Conservation (phyloP, 2,113 vertebrate species). For the Acanthochromis polyacanthus region DNA sequence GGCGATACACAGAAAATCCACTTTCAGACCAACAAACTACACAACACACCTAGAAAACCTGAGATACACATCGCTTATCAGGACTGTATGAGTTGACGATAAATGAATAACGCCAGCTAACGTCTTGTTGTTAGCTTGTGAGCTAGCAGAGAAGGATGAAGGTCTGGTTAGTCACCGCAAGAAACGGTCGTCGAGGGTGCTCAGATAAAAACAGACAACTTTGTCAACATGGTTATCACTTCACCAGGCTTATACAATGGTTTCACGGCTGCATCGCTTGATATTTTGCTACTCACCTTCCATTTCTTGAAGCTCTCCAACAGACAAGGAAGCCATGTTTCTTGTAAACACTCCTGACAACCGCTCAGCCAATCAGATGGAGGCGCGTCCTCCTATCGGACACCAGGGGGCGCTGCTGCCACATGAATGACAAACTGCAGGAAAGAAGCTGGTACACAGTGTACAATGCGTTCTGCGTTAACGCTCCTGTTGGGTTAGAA, state of each 20-base stretch:
- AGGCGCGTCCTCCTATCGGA: neutral
- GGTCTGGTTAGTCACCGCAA: slow-evolving; percentile 24
- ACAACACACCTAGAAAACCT: neutral
- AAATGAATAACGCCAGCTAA: slow-evolving; percentile 40
- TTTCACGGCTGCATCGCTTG: neutral
- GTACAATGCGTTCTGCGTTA: neutral
- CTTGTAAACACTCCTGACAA: slow-evolving; percentile 74
- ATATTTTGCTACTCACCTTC: slow-evolving; percentile 79
- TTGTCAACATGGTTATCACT: neutral
- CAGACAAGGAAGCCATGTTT: slow-evolving; percentile 86
- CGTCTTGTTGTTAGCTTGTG: slow-evolving; percentile 71
- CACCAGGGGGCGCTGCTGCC: slow-evolving; percentile 38
- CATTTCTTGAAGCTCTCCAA: slow-evolving; percentile 87
- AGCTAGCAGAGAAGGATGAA: slow-evolving; percentile 46
- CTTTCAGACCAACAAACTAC: no score
- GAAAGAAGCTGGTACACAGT: neutral
- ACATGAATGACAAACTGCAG: neutral
- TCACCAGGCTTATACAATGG: no score
- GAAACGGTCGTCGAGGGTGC: neutral
- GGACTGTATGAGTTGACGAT: neutral
- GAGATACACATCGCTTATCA: neutral
- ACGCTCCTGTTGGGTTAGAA: no score
- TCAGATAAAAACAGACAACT: neutral
- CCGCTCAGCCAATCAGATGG: slow-evolving; percentile 75
- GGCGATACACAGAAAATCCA: neutral